Evolutionary conservation across 2,113 vertebrate species (phyloP), one percentile per base, ranked within the genome.

Genomic region (Callionymus lyra): DNA sequence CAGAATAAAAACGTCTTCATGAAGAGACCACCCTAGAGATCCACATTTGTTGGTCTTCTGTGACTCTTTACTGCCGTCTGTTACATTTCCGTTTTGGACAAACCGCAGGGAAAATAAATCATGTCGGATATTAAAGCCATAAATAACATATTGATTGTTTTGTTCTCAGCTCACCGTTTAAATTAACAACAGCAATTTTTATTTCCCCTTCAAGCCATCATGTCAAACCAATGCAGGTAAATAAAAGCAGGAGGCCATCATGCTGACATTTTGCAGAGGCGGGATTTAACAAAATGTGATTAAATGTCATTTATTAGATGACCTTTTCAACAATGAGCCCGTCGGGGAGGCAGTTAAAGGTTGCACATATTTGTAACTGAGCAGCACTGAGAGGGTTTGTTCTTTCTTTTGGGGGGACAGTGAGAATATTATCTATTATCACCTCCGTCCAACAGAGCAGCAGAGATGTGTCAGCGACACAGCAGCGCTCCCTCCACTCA

Each of bases 401-500:
- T 27, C 21, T 27, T 27, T 27, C 8, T 73, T 76, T 47, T 55
- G 58, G 46, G 51, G 10, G 40, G 55, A 45, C 59, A 53, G 38
- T 32, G 54, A 74, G 59, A 64, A 4, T 27, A 27, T 27, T 58
- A 32, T 66, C 47, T 44, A 41, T 39, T 34, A 58, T 55, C 65
- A 59, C 75, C 58, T 41, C 59, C 39, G 32, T 60, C 81, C 74
- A 53, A 71, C 72, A 75, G 79, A 59, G 76, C 55, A 43, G 58
- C 60, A 72, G 75, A 72, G 77, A 66, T 50, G 41, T 59, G 72
- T 56, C 55, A 63, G 56, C 43, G 53, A 71, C 78, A 81, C 82
- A 82, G 84, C 76, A 55, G 84, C 63, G 27, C 49, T 49, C 66
- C 70, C 78, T 76, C 81, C 54, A 63, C 79, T 77, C 72, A 74